Evolutionary conservation across 2,888 invertebrate genomes (phyloP), one percentile per base, ranked within the genome.

Genomic region (Polydrusus tereticollis): DNA sequence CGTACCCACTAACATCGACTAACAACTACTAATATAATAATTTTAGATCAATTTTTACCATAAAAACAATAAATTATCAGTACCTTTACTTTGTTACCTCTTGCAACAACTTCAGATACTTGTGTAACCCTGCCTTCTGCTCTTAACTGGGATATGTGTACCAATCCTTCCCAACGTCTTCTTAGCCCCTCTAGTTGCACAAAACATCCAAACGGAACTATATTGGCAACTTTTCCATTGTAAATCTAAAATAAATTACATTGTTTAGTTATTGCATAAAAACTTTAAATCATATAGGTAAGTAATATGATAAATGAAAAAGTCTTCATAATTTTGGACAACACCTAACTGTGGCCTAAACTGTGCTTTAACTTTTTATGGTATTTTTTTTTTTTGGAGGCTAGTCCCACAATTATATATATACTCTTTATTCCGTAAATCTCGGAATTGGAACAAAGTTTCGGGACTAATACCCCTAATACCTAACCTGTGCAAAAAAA

Each of bases 181-280:
- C 92, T 89, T 57, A 99, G 87, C 0, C 98, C 97, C 82, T 98
- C 96, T 20, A 99, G 87, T 86, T 98, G 97, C 0, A 98, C 96
- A 85, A 99, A 99, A 83, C 98, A 98, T 0, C 99, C 99, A 86
- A 99, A 99, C n/a, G 95, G 93, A 63, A 98, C 97, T 77, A 98
- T 94, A 80, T 96, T 98, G 0, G 96, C 95, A 0, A 99, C 96
- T 85, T 95, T 94, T 0, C 98, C 99, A 75, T 90, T 90, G 83
- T 98, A 99, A 77, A 99, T 96, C 90, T 92, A 85, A 66, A 86
- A 86, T 73, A 16, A 55, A 75, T n/a, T n/a, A n/a, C n/a, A n/a
- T n/a, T n/a, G n/a, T n/a, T n/a, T n/a, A n/a, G n/a, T n/a, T n/a
- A n/a, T n/a, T n/a, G n/a, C n/a, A n/a, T n/a, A n/a, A n/a, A n/a